These are phyloP conservation scores for Tetanocera ferruginea DNA, from an alignment of 2,888 invertebrate genomes.

Conservation along the genomic window DNA sequence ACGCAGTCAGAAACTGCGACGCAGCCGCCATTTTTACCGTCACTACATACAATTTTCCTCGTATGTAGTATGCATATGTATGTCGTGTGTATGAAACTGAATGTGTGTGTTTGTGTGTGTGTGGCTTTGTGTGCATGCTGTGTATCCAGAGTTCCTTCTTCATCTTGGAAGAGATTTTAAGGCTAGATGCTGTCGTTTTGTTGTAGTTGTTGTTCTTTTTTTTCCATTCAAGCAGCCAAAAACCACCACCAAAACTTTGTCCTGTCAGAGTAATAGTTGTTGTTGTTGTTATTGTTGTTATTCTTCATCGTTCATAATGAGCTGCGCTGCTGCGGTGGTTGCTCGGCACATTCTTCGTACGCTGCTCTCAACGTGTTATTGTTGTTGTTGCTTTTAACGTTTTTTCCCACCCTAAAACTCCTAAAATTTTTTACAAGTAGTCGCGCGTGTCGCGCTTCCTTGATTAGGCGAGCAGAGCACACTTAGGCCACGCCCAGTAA, in stretches of 20 bases:
- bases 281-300: constrained; percentile 2
- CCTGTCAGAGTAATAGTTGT: background rate
- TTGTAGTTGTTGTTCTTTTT: too few relatives aligned
- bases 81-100: constrained; percentile 1
- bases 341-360: background rate
- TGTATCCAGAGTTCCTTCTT: background rate
- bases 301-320: constrained; percentile 24
- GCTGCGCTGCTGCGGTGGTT: background rate
- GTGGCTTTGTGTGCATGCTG: background rate
- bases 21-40: background rate
- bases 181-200: background rate
- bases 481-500: constrained; percentile 14
- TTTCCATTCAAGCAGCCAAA: background rate
- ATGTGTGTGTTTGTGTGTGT: too few relatives aligned
- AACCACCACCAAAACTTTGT: constrained; percentile 13
- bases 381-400: background rate
- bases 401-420: background rate
- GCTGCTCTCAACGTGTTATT: background rate
- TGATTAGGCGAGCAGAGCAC: background rate
- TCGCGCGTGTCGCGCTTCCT: background rate
- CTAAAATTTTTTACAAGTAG: background rate
- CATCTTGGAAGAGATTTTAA: background rate
- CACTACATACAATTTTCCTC: background rate
- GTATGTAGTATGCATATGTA: background rate
- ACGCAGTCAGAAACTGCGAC: background rate